A percentile compares a stretch with the other conserved stretches of the same genome.
Evolutionary conservation across 2,797 vertebrate species (phyloP).

Genomic region (Chiropotes sagulatus): DNA sequence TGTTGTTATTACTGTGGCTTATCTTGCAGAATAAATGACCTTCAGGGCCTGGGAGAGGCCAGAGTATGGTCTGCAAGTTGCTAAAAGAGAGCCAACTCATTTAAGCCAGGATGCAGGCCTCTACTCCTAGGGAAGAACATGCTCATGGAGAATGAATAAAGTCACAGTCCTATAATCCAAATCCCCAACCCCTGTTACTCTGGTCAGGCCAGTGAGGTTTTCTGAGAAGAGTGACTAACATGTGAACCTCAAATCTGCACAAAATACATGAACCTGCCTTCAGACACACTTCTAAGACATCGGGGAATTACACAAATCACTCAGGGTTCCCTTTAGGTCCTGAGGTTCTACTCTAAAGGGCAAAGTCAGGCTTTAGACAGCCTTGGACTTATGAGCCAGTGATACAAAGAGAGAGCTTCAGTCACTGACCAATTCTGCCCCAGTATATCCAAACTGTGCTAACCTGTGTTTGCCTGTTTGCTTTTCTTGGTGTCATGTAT

Average conservation of each 20-base stretch:
- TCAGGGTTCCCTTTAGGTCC: neutral
- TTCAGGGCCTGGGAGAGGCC: neutral
- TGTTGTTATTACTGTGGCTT: neutral
- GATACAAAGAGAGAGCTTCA: neutral
- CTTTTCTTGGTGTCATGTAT: neutral
- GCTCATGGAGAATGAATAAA: neutral
- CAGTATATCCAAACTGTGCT: neutral
- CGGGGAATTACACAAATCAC: neutral
- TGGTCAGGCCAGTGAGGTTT: neutral
- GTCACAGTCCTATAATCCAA: neutral
- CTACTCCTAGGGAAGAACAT: neutral
- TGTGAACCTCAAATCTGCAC: neutral
- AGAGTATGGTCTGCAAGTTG: neutral
- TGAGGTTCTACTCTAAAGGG: neutral
- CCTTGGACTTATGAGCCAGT: neutral
- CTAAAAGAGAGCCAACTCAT: neutral
- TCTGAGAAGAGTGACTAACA: neutral
- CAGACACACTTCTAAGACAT: neutral
- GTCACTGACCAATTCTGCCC: neutral
- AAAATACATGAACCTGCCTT: neutral
- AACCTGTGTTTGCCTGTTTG: neutral
- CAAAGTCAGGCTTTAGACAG: neutral
- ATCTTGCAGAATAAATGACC: constrained; percentile 10
- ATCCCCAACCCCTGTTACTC: neutral
- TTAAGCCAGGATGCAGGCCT: neutral